Conservation (phyloP, 2,113 vertebrate species). For the Pelobates fuscus region DNA sequence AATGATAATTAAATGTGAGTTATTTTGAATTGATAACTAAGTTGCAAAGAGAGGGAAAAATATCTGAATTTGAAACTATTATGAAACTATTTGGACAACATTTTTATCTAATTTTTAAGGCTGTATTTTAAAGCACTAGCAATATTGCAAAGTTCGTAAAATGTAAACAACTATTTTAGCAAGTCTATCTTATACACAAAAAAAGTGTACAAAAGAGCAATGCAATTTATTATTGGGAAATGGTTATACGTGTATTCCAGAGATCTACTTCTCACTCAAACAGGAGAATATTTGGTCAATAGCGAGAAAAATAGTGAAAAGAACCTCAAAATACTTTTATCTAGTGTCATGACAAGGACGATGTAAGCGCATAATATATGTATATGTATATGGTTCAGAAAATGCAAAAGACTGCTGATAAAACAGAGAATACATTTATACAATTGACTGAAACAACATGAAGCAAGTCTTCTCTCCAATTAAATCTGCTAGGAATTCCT, state of each 20-base stretch:
- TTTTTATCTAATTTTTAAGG: too few species aligned
- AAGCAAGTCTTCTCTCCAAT: neutral
- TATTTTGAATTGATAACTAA: too few species aligned
- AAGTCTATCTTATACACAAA: too few species aligned
- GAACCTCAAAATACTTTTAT: neutral
- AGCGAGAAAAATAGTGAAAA: neutral
- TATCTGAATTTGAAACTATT: too few species aligned
- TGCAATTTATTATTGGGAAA: neutral
- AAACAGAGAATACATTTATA: neutral
- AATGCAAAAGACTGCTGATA: neutral
- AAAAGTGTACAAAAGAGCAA: neutral
- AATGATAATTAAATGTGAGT: too few species aligned
- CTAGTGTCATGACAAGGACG: neutral
- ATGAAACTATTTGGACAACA: too few species aligned
- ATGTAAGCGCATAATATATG: neutral
- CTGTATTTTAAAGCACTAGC: too few species aligned
- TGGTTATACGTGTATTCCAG: neutral
- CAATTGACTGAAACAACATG: constrained; percentile 1
- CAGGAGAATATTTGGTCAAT: too few species aligned
- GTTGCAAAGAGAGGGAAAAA: too few species aligned
- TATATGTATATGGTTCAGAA: neutral
- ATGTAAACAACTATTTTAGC: too few species aligned
- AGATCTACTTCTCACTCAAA: too few species aligned
- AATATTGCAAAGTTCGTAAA: too few species aligned
- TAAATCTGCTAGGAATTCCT: constrained; percentile 3